Evolutionary conservation across 1,140 invertebrate genomes (phyloP).

Genomic region (Harpegnathos saltator): DNA sequence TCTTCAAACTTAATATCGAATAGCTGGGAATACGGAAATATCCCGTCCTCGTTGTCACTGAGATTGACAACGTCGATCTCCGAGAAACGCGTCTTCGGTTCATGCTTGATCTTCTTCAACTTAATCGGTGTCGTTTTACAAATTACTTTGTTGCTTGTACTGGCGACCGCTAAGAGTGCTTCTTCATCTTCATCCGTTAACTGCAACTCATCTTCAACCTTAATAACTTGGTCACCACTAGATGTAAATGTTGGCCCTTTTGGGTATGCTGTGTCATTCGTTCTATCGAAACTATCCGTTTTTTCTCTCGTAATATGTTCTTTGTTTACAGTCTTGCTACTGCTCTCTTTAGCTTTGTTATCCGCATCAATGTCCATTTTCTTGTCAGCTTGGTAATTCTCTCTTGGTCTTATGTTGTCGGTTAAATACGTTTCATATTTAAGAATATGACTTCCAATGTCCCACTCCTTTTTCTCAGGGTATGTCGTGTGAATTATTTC

Average conservation of each 20-base stretch:
- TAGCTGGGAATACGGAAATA: constrained; percentile 76
- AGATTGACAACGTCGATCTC: constrained; percentile 71
- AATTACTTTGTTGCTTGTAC: background rate
- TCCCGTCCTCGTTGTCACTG: constrained; percentile 71
- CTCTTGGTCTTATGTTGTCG: background rate
- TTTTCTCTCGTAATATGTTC: background rate
- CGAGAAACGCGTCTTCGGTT: constrained; percentile 65
- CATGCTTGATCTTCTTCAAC: constrained; percentile 56
- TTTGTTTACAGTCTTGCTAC: background rate
- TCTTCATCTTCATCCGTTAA: constrained; percentile 52
- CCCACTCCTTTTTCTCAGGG: background rate
- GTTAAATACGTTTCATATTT: background rate
- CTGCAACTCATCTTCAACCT: constrained; percentile 53
- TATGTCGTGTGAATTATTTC: constrained; percentile 62
- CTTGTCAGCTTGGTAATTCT: background rate
- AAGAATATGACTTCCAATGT: background rate
- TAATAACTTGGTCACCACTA: background rate
- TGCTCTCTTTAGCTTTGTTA: background rate
- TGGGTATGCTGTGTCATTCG: background rate
- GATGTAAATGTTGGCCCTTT: background rate
- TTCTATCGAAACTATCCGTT: background rate
- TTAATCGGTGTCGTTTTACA: constrained; percentile 50
- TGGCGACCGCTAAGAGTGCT: background rate
- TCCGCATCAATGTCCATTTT: background rate
- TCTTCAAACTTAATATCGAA: constrained; percentile 66